These are phyloP conservation scores for Phenganax stokvisi DNA, from an alignment of 92 coral and sea anemone species.

Conservation along the genomic window DNA sequence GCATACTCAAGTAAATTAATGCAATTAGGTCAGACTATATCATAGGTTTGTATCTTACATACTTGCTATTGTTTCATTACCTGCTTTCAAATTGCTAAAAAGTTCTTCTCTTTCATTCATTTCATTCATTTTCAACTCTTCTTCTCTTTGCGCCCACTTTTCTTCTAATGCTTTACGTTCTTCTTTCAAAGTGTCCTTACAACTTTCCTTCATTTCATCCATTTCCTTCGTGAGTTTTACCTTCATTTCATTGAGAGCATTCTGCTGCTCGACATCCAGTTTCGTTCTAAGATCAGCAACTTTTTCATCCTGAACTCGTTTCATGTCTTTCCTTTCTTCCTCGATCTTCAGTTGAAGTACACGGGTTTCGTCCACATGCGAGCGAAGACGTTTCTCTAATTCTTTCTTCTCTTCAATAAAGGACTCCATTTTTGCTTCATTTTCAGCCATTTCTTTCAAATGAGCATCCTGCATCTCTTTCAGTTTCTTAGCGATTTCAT, in stretches of 20 bases:
- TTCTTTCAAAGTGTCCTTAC: slow-evolving; percentile 12
- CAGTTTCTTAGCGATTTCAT: slow-evolving; percentile 43
- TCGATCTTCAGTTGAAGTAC: slow-evolving; percentile 57
- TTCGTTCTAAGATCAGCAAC: slow-evolving; percentile 29
- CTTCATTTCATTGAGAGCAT: slow-evolving; percentile 60
- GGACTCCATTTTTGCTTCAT: slow-evolving; percentile 46
- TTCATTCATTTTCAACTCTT: slow-evolving; percentile 17
- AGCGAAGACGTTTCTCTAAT: slow-evolving; percentile 50
- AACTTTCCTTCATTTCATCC: slow-evolving; percentile 49
- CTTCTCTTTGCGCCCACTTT: not conserved
- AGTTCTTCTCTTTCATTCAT: slow-evolving; percentile 45
- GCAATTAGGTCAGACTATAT: too few species aligned
- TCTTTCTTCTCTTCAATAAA: slow-evolving; percentile 58
- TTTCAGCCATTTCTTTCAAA: slow-evolving; percentile 41
- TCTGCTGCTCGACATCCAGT: slow-evolving; percentile 61
- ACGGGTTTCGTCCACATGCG: slow-evolving; percentile 61
- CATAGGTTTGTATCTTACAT: not conserved
- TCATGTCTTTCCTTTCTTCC: slow-evolving; percentile 58
- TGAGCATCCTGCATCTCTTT: slow-evolving; percentile 47
- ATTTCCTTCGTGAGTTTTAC: slow-evolving; percentile 59
- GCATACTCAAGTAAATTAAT: too few species aligned
- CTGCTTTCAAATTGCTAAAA: slow-evolving; percentile 27
- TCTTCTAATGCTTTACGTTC: slow-evolving; percentile 1
- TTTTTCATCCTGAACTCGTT: slow-evolving; percentile 43
- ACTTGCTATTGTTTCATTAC: not conserved